These are phyloP conservation scores for Pogoniulus pusillus DNA, from an alignment of 2,797 vertebrate genomes.

Conservation along the genomic window DNA sequence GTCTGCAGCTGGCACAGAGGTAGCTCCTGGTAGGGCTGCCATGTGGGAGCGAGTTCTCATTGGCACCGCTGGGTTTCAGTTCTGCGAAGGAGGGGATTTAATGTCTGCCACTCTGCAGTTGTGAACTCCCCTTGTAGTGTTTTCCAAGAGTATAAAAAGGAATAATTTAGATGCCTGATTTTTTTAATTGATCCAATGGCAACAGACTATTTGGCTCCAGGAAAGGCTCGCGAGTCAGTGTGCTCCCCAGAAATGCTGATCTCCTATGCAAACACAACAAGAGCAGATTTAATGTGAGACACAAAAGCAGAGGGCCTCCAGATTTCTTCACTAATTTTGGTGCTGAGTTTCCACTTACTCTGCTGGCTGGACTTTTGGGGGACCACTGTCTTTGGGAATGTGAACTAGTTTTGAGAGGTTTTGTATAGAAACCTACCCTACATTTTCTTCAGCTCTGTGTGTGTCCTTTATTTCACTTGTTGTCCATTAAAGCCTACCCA, in stretches of 20 bases:
- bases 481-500: background rate
- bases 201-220: background rate
- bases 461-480: conserved; percentile 5
- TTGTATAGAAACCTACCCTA: background rate
- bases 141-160: background rate
- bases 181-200: background rate
- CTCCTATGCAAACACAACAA: background rate
- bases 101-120: background rate
- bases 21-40: background rate
- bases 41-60: background rate
- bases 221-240: background rate
- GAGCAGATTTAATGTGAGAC: background rate
- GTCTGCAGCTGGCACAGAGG: background rate
- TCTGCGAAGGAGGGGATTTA: background rate
- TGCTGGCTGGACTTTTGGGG: background rate
- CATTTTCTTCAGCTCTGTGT: background rate
- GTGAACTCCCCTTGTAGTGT: background rate
- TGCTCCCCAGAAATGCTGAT: background rate
- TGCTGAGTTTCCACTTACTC: background rate
- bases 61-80: background rate
- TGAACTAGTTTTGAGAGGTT: background rate
- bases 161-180: background rate
- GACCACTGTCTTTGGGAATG: background rate
- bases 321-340: background rate
- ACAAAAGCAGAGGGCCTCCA: background rate